A percentile compares a stretch with the other conserved stretches of the same genome.
phyloP scores from a whole-genome alignment of 2,888 invertebrate species.

The Agrenia bidenticulata region DNA sequence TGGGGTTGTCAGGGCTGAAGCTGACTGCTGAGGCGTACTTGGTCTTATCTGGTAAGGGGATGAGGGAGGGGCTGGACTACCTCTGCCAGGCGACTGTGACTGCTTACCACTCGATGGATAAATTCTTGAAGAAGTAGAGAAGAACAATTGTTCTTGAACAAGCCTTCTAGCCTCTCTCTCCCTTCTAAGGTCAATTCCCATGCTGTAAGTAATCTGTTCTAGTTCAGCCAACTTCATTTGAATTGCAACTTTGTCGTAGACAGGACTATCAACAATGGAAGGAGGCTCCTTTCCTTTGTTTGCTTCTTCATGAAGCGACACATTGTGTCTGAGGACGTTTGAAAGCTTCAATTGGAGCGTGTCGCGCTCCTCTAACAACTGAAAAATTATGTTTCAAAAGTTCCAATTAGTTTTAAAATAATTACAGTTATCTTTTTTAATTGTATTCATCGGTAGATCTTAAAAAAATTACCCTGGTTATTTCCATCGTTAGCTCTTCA shows the following conservation, averaged over 20 bases:
- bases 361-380: constrained; percentile 80
- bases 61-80: not conserved
- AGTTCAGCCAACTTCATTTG: constrained; percentile 40
- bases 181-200: constrained; percentile 45
- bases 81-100: not conserved
- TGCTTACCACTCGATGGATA: constrained; percentile 2
- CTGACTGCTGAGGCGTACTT: too few relatives aligned
- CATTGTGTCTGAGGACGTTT: constrained; percentile 74
- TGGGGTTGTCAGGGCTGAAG: not conserved
- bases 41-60: not conserved
- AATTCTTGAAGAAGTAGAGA: constrained; percentile 30
- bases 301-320: constrained; percentile 29
- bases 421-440: not conserved
- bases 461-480: constrained; percentile 65
- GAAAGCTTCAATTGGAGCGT: constrained; percentile 79
- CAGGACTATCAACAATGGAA: constrained; percentile 17
- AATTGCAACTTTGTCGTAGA: constrained; percentile 34
- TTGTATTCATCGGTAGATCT: not conserved
- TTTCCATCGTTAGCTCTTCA: constrained; percentile 80
- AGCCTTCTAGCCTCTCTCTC: constrained; percentile 46
- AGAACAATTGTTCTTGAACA: constrained; percentile 49
- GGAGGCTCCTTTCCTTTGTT: constrained; percentile 27
- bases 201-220: constrained; percentile 39
- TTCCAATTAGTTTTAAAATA: constrained; percentile 9
- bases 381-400: constrained; percentile 32